A percentile compares a stretch with the other conserved stretches of the same genome.
Evolutionary conservation across 1,140 invertebrate species (phyloP).

Genomic region (Pomacea maculata): DNA sequence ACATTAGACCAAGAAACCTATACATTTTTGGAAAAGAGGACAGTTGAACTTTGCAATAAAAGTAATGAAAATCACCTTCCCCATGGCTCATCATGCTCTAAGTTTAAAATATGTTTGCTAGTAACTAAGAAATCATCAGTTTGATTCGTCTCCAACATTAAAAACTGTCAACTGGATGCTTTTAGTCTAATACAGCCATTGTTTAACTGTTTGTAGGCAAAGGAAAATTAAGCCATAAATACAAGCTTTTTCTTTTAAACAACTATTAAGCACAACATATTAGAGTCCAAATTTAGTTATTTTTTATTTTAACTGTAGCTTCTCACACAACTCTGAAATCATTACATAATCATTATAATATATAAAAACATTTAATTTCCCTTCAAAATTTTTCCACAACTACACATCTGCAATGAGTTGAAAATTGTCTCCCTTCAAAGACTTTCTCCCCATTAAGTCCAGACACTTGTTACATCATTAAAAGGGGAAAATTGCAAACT

Average conservation of each 20-base stretch:
- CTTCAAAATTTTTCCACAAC: no score
- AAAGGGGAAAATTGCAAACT: constrained; percentile 43
- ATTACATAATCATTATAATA: not conserved
- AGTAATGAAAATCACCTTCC: no score
- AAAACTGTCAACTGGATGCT: not conserved
- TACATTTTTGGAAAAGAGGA: no score
- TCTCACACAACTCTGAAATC: no score
- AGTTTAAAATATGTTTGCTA: not conserved
- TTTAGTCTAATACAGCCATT: not conserved
- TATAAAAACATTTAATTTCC: not conserved
- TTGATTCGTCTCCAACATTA: not conserved
- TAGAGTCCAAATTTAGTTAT: not conserved
- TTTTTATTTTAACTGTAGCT: no score
- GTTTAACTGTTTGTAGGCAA: not conserved
- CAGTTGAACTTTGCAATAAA: no score
- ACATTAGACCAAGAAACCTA: no score
- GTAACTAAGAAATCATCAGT: not conserved
- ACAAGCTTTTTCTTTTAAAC: not conserved
- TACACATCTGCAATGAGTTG: no score
- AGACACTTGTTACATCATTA: not conserved
- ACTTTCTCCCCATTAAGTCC: not conserved
- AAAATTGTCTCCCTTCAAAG: not conserved
- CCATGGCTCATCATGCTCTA: no score
- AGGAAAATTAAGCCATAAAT: not conserved
- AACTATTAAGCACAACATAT: not conserved